Conservation (phyloP, 1,140 invertebrate species). For the Drosophila lacertosa region DNA sequence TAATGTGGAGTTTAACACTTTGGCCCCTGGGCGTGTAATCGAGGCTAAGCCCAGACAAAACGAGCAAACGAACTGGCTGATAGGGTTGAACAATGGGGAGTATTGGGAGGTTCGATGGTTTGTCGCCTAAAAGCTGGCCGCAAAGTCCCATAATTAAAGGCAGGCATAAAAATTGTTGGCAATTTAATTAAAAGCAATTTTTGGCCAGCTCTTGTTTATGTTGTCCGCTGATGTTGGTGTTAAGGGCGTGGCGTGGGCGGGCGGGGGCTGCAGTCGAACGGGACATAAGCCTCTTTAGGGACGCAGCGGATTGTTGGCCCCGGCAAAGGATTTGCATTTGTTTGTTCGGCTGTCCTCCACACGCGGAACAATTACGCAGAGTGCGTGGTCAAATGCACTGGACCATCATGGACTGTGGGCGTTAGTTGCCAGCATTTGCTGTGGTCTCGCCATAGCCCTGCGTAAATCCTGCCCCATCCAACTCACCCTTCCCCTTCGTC, state of each 20-base stretch:
- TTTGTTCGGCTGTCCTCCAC: slow-evolving; percentile 16
- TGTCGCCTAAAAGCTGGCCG: slow-evolving; percentile 5
- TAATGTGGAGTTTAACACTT: not conserved
- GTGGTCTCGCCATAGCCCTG: slow-evolving; percentile 3
- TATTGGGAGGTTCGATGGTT: not conserved
- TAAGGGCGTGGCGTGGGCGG: not conserved
- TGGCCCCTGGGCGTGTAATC: not conserved
- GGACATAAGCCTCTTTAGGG: slow-evolving; percentile 27
- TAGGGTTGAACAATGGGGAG: slow-evolving; percentile 9
- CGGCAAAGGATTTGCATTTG: slow-evolving; percentile 33
- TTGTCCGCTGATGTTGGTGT: not conserved
- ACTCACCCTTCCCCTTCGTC: not conserved
- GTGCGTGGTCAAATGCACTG: slow-evolving; percentile 37
- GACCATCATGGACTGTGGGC: slow-evolving; percentile 3
- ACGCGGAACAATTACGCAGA: slow-evolving; percentile 33
- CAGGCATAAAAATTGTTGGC: slow-evolving; percentile 20
- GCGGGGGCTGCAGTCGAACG: slow-evolving; percentile 4
- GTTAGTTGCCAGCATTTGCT: slow-evolving; percentile 15
- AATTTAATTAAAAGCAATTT: slow-evolving; percentile 46
- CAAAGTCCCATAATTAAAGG: slow-evolving; percentile 28
- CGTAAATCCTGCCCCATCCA: slow-evolving; percentile 6
- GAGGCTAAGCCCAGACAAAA: slow-evolving; percentile 11
- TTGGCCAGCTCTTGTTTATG: slow-evolving; percentile 23
- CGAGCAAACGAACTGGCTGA: slow-evolving; percentile 9
- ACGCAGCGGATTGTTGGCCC: slow-evolving; percentile 14